A percentile compares a stretch with the other conserved stretches of the same genome.
phyloP scores from a whole-genome alignment of 1,140 invertebrate genomes.

The Ceratoteleas bidentatus region DNA sequence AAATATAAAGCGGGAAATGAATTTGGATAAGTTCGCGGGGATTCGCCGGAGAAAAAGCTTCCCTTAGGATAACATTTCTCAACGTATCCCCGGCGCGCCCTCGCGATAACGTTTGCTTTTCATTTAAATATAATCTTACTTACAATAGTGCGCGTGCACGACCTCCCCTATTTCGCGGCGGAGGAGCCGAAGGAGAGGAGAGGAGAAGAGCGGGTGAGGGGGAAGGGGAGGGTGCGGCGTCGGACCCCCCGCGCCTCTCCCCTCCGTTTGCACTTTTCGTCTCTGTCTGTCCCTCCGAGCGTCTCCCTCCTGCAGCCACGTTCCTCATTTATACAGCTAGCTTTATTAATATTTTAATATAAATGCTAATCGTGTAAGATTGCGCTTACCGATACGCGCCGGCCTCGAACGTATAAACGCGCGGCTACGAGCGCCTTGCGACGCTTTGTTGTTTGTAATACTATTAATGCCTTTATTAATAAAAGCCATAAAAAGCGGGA shows the following conservation, averaged over 20 bases:
- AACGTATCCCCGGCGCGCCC: constrained; percentile 44
- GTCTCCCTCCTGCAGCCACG: constrained; percentile 36
- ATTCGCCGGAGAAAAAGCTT: constrained; percentile 37
- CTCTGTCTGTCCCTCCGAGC: not conserved
- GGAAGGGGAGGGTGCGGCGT: not conserved
- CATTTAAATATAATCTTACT: constrained; percentile 73
- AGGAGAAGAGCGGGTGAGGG: not conserved
- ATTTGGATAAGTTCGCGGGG: constrained; percentile 49
- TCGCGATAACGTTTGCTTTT: constrained; percentile 69
- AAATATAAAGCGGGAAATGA: constrained; percentile 46
- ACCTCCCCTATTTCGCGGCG: constrained; percentile 44
- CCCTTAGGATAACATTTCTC: constrained; percentile 51
- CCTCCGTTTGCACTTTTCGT: constrained; percentile 1
- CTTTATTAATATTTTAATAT: constrained; percentile 78
- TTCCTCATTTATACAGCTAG: constrained; percentile 65
- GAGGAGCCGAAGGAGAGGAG: constrained; percentile 4
- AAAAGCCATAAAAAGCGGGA: constrained; percentile 45
- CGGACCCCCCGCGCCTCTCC: constrained; percentile 10
- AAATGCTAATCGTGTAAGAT: constrained; percentile 77
- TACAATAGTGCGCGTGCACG: constrained; percentile 63
- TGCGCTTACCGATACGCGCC: constrained; percentile 73
- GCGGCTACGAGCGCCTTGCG: constrained; percentile 47
- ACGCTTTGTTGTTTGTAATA: constrained; percentile 66
- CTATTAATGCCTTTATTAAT: constrained; percentile 65
- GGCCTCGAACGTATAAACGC: constrained; percentile 64